Evolutionary conservation across 2,888 invertebrate genomes (phyloP).

Genomic region (Calameuta pallipes): DNA sequence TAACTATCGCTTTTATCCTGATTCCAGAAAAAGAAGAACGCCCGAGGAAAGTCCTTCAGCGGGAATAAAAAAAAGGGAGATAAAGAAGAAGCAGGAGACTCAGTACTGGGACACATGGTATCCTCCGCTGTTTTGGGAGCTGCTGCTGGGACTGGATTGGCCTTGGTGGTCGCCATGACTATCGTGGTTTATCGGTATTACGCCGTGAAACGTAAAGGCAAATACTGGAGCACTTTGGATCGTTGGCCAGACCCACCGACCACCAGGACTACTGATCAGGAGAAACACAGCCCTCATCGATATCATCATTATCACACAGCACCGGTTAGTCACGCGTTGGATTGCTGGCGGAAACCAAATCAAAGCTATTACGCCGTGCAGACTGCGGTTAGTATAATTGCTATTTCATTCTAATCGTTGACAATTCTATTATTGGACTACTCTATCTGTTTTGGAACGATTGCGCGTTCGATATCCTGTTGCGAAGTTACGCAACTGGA

Average conservation of each 20-base stretch:
- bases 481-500: background rate
- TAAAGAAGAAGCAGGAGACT: background rate
- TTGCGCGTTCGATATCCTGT: background rate
- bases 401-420: background rate
- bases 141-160: slow-evolving; percentile 75
- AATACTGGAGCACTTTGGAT: slow-evolving; percentile 73
- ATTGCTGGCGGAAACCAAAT: slow-evolving; percentile 48
- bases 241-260: slow-evolving; percentile 64
- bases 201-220: slow-evolving; percentile 69
- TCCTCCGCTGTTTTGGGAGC: slow-evolving; percentile 77
- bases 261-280: slow-evolving; percentile 16
- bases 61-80: background rate
- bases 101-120: slow-evolving; percentile 65
- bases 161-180: slow-evolving; percentile 74
- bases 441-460: background rate
- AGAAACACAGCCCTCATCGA: slow-evolving; percentile 16
- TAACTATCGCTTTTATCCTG: background rate
- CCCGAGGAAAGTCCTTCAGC: background rate
- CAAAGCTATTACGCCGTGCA: slow-evolving; percentile 52
- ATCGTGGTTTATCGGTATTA: slow-evolving; percentile 77
- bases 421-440: background rate
- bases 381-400: slow-evolving; percentile 41
- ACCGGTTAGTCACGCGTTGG: slow-evolving; percentile 37
- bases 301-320: slow-evolving; percentile 29
- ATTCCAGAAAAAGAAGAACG: background rate